Conservation (phyloP, 2,797 vertebrate species). For the Parauchenoglanis ngamensis region DNA sequence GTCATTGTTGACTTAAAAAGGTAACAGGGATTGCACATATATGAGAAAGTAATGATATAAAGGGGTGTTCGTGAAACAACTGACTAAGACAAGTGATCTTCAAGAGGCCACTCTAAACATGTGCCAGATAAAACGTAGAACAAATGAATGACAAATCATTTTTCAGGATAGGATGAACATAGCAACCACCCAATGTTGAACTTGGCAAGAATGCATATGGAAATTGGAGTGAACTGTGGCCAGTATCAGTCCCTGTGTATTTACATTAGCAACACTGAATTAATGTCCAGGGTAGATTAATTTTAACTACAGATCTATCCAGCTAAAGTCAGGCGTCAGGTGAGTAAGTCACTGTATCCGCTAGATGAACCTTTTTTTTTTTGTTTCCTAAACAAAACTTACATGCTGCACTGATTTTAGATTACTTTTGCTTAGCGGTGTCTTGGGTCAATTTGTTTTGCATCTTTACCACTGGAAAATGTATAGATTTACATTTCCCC, state of each 20-base stretch:
- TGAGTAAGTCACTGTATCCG: constrained; percentile 51
- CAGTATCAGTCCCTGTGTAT: constrained; percentile 48
- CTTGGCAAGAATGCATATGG: constrained; percentile 45
- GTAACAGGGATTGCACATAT: constrained; percentile 8
- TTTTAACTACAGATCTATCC: constrained; percentile 51
- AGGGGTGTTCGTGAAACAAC: constrained; percentile 44
- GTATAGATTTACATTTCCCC: constrained; percentile 50
- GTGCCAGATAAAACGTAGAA: constrained; percentile 54
- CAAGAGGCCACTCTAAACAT: constrained; percentile 34
- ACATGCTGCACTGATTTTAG: constrained; percentile 50
- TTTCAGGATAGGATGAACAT: constrained; percentile 50
- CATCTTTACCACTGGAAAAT: constrained; percentile 71
- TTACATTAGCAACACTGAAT: constrained; percentile 55
- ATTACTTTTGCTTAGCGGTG: constrained; percentile 73
- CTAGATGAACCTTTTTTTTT: constrained; percentile 57
- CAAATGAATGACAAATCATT: constrained; percentile 58
- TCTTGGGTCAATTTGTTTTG: constrained; percentile 65
- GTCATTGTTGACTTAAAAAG: constrained; percentile 33
- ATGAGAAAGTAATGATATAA: constrained; percentile 40
- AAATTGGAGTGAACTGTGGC: constrained; percentile 43
- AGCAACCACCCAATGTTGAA: constrained; percentile 49
- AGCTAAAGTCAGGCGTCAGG: constrained; percentile 51
- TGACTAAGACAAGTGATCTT: constrained; percentile 46
- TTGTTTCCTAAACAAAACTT: constrained; percentile 19
- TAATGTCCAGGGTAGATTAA: constrained; percentile 42